Base-by-base conservation (phyloP, 2,888 invertebrate genomes). In the Patella ulyssiponensis region DNA sequence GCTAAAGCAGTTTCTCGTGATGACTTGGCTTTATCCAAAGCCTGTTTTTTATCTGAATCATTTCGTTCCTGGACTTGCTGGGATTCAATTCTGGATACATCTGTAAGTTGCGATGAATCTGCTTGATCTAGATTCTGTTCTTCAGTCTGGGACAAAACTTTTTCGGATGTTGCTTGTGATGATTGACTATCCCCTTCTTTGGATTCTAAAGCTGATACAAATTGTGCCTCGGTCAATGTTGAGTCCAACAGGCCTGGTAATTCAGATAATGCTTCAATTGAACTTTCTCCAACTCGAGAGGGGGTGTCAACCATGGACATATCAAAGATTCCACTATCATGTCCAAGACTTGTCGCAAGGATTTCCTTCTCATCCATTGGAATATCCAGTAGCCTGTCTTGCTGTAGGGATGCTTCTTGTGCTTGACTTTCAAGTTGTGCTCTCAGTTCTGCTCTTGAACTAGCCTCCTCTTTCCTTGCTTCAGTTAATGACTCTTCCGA, bases 291-390 rank as follows among this genome's bases (percentile, higher is more conserved):
- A 1, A 69, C 74, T 7, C 52, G 69, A 44, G 71, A 76, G 20
- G 75, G 56, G 12, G 54, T 71, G 5, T 76, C 80, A 27, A 64
- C 15, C 56, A 78, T 27, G 27, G 80, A 80, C 69, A 78, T 76
- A 15, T 78, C 78, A 74, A 77, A 70, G 23, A 80, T 74, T 15
- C 80, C 80, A 70, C 80, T 80, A 53, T 80, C 80, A 2, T 73
- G 64, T 44, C 77, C 71, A 27, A 78, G 73, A 52, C 80, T 80
- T 64, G 71, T 73, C 9, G 75, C 54, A 1, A 76, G 70, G 52
- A 52, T 52, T 71, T 78, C 80, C 64, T 64, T 64, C 23, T 64
- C 20, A 64, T 23, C 64, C 64, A 64, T 20, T 64, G 64, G 64
- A 64, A 64, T 20, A 14, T 64, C 64, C 11, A 64, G 9, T n/a